Conservation (phyloP, 2,113 vertebrate genomes). For the Triplophysa tibetana region DNA sequence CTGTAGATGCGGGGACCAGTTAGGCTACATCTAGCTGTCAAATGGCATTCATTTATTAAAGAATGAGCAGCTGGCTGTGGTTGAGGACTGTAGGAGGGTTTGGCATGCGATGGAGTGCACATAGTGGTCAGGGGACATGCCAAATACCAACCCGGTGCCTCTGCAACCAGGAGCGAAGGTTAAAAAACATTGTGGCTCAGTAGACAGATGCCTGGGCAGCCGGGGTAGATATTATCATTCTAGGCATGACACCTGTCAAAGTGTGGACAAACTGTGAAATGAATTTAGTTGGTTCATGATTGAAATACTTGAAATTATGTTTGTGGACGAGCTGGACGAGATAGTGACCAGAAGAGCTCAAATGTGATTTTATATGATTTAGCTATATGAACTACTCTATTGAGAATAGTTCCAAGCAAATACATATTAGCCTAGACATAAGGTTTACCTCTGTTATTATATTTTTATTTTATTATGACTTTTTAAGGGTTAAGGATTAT, state of each 20-base stretch:
- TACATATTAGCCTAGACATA: too few relatives aligned
- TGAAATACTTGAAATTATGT: too few relatives aligned
- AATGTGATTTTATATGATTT: too few relatives aligned
- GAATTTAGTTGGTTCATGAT: too few relatives aligned
- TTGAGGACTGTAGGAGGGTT: slow-evolving; percentile 86
- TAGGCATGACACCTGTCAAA: not conserved
- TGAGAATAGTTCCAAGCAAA: too few relatives aligned
- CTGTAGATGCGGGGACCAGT: slow-evolving; percentile 61
- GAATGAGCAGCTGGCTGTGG: slow-evolving; percentile 81
- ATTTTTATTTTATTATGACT: too few relatives aligned
- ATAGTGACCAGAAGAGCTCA: too few relatives aligned
- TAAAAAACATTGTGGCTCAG: slow-evolving; percentile 22
- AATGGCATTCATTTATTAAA: slow-evolving; percentile 64
- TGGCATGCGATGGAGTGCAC: slow-evolving; percentile 65
- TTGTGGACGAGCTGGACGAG: too few relatives aligned
- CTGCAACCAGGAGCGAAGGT: slow-evolving; percentile 56
- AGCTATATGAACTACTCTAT: too few relatives aligned
- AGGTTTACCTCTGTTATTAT: too few relatives aligned
- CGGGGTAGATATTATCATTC: not conserved
- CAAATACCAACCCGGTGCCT: slow-evolving; percentile 58
- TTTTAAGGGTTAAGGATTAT: too few relatives aligned
- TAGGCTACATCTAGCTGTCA: slow-evolving; percentile 86
- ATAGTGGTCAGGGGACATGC: slow-evolving; percentile 43
- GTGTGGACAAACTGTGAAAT: too few relatives aligned
- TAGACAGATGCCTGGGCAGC: slow-evolving; percentile 46